phyloP scores from a whole-genome alignment of 2,888 invertebrate species.

The Esperia sulphurella region DNA sequence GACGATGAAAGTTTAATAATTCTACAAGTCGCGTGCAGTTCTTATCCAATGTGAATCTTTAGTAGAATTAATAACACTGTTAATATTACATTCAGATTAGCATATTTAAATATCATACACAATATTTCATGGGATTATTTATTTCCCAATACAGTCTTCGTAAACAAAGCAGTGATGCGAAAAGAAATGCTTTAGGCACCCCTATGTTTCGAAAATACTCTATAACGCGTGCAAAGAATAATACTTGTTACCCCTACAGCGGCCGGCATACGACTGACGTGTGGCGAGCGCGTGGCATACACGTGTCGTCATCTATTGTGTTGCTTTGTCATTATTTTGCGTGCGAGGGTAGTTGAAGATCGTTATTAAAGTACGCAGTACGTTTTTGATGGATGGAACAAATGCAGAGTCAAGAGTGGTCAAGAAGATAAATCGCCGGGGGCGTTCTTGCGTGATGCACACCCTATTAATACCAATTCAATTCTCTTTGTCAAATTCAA shows the following conservation, averaged over 20 bases:
- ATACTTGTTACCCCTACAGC: conserved; percentile 42
- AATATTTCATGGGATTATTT: background rate
- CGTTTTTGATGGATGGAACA: background rate
- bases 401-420: conserved; percentile 3
- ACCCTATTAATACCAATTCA: too few relatives aligned
- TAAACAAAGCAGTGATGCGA: conserved; percentile 29
- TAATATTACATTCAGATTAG: too few relatives aligned
- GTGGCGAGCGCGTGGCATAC: conserved; percentile 45
- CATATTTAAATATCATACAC: background rate
- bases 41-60: too few relatives aligned
- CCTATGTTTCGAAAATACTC: conserved; percentile 34
- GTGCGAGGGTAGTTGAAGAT: conserved; percentile 12
- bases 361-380: background rate
- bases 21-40: too few relatives aligned
- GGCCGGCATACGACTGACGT: conserved; percentile 49
- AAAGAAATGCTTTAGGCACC: conserved; percentile 27
- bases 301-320: conserved; percentile 60
- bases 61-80: too few relatives aligned
- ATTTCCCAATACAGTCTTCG: background rate
- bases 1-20: too few relatives aligned
- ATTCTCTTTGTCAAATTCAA: too few relatives aligned
- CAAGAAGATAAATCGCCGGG: too few relatives aligned
- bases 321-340: conserved; percentile 42
- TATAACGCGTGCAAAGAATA: conserved; percentile 38
- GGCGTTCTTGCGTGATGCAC: too few relatives aligned